phyloP scores from a whole-genome alignment of 2,888 invertebrate genomes.

The Mycalesis mineus region DNA sequence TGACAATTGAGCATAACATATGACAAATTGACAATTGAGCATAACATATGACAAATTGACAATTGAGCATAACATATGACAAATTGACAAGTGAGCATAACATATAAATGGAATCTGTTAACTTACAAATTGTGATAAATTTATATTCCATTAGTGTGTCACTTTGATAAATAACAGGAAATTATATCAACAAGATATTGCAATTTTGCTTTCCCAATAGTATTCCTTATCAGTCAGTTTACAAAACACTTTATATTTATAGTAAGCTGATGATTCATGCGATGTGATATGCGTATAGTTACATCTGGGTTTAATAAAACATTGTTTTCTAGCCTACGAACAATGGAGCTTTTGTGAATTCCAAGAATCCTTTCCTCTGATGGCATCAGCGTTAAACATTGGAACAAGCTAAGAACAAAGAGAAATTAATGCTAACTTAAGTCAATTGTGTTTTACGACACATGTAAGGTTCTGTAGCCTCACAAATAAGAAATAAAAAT shows the following conservation, averaged over 20 bases:
- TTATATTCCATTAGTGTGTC: slow-evolving; percentile 7
- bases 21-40: too few relatives aligned
- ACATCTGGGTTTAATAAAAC: slow-evolving; percentile 23
- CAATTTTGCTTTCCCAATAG: slow-evolving; percentile 31
- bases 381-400: slow-evolving; percentile 33
- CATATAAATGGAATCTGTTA: neutral
- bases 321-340: slow-evolving; percentile 41
- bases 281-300: slow-evolving; percentile 16
- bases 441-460: neutral
- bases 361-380: slow-evolving; percentile 73
- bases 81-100: neutral
- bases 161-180: slow-evolving; percentile 36
- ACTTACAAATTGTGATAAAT: neutral
- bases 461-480: neutral
- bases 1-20: too few relatives aligned
- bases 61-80: too few relatives aligned
- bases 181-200: slow-evolving; percentile 25
- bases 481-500: too few relatives aligned
- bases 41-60: too few relatives aligned
- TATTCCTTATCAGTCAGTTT: slow-evolving; percentile 36
- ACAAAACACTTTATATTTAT: slow-evolving; percentile 16
- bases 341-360: slow-evolving; percentile 61
- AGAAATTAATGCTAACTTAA: slow-evolving; percentile 44
- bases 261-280: slow-evolving; percentile 26
- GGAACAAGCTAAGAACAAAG: slow-evolving; percentile 49